These are phyloP conservation scores for Pharmacophagus antenor DNA, from an alignment of 2,888 invertebrate genomes.

Conservation along the genomic window DNA sequence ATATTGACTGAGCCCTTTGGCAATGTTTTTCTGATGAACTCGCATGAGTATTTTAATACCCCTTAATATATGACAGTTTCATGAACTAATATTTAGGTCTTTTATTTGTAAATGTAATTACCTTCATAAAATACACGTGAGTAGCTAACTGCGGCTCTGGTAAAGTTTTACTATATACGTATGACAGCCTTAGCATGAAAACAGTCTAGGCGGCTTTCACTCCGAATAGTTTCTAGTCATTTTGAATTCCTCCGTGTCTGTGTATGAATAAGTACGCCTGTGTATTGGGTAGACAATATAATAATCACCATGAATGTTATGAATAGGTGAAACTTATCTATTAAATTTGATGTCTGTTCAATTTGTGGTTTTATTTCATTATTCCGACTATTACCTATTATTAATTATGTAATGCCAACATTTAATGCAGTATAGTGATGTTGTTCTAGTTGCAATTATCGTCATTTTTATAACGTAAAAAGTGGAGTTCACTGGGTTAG, in stretches of 20 bases:
- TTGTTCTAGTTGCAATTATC: too few species aligned
- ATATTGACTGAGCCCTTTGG: too few species aligned
- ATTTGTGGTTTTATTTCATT: constrained; percentile 57
- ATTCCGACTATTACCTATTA: too few species aligned
- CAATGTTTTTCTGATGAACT: too few species aligned
- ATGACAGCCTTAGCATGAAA: background rate
- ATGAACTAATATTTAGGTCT: background rate
- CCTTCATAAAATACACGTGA: background rate
- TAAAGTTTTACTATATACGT: too few species aligned
- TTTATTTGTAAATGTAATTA: background rate
- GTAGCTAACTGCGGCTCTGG: background rate
- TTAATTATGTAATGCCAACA: background rate
- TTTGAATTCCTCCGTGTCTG: constrained; percentile 71
- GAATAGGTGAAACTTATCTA: constrained; percentile 78
- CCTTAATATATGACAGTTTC: background rate
- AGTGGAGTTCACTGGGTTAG: too few species aligned
- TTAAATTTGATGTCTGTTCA: constrained; percentile 81
- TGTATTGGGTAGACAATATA: constrained; percentile 75
- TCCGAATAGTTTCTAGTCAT: constrained; percentile 75
- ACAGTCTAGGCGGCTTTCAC: constrained; percentile 63
- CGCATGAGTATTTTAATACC: too few species aligned
- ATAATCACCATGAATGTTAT: constrained; percentile 77
- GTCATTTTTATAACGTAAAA: too few species aligned
- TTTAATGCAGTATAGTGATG: too few species aligned
- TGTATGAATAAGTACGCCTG: constrained; percentile 70